Conservation (phyloP, 2,797 vertebrate genomes). For the Pseudopleuronectes americanus region DNA sequence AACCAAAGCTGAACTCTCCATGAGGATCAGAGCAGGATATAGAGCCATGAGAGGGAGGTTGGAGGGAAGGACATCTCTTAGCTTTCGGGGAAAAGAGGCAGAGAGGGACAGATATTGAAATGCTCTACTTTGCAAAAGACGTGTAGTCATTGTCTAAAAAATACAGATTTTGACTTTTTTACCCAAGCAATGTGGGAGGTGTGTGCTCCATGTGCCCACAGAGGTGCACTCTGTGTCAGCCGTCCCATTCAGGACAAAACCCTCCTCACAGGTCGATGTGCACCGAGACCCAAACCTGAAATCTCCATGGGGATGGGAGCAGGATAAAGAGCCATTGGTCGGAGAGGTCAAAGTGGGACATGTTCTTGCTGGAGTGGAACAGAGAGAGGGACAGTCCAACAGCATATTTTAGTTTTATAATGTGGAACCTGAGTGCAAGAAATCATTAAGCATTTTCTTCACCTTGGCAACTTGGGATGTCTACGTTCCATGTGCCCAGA, state of each 20-base stretch:
- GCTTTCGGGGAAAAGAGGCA: too few relatives aligned
- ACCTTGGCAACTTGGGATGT: neutral
- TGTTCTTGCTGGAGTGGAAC: constrained; percentile 35
- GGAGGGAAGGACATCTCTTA: constrained; percentile 30
- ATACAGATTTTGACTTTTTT: too few relatives aligned
- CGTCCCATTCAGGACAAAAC: constrained; percentile 64
- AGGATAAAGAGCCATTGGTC: constrained; percentile 27
- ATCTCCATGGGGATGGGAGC: constrained; percentile 23
- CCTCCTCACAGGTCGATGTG: constrained; percentile 54
- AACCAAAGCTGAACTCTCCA: constrained; percentile 58
- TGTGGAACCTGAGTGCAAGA: too few relatives aligned
- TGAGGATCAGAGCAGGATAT: constrained; percentile 45
- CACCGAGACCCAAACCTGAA: constrained; percentile 72
- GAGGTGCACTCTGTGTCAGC: constrained; percentile 53
- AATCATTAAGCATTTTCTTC: neutral
- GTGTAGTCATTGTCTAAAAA: too few relatives aligned
- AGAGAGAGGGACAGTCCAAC: neutral
- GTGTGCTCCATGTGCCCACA: constrained; percentile 42
- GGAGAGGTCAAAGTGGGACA: constrained; percentile 28
- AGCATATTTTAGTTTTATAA: too few relatives aligned
- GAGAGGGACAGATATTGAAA: too few relatives aligned
- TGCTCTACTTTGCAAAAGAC: too few relatives aligned
- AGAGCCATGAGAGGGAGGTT: constrained; percentile 15
- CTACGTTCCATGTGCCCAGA: constrained; percentile 32
- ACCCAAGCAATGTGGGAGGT: neutral